Conservation (phyloP, 2,797 vertebrate species). For the Sus cebifrons region DNA sequence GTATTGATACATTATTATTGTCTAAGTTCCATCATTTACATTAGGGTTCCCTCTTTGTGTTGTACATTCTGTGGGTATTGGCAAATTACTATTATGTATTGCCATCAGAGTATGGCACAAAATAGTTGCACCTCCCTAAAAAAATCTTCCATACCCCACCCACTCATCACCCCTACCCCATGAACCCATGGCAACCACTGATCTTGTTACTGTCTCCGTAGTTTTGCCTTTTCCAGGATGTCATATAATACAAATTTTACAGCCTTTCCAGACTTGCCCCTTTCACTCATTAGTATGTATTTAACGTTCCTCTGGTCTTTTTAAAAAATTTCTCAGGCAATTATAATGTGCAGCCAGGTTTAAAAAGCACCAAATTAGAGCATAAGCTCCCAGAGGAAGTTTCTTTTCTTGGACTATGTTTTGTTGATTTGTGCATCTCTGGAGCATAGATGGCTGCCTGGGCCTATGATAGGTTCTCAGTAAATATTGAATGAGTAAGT, state of each 20-base stretch:
- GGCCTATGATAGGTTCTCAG: neutral
- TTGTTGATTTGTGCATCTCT: conserved; percentile 10
- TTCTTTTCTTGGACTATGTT: conserved; percentile 16
- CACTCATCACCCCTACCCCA: neutral
- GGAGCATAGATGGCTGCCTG: neutral
- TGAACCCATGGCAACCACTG: neutral
- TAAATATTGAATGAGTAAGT: neutral
- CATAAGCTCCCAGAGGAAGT: neutral
- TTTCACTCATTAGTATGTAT: neutral
- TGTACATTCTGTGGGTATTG: neutral
- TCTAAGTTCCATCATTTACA: neutral
- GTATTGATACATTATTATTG: neutral
- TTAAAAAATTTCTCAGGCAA: neutral
- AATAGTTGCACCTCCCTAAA: neutral
- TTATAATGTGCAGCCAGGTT: neutral
- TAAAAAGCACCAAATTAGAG: neutral
- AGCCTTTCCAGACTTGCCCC: neutral
- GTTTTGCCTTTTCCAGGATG: conserved; percentile 8
- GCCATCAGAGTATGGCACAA: neutral
- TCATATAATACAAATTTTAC: neutral
- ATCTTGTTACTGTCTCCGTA: neutral
- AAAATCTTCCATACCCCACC: neutral
- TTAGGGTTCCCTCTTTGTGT: neutral
- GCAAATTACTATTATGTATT: neutral
- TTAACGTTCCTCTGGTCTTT: neutral